Conservation (phyloP, 2,888 invertebrate genomes). For the Tupiocoris notatus region DNA sequence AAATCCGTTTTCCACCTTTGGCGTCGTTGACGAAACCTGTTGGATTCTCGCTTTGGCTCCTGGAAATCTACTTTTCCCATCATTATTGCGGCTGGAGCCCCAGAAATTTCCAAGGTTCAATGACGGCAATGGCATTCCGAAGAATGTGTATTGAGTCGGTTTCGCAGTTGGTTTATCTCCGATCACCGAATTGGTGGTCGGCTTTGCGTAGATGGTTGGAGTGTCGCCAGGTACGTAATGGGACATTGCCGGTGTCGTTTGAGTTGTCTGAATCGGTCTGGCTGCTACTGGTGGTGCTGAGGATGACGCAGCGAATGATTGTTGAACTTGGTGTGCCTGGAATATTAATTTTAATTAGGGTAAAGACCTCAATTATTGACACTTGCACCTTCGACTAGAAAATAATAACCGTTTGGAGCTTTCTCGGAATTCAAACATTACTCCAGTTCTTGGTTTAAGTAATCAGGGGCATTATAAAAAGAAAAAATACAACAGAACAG, state of each 20-base stretch:
- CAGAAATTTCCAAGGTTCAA: constrained; percentile 69
- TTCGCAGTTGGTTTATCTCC: constrained; percentile 49
- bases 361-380: no score
- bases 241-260: constrained; percentile 48
- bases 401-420: no score
- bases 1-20: constrained; percentile 72
- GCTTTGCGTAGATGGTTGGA: constrained; percentile 61
- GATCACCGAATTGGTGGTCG: constrained; percentile 48
- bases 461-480: no score
- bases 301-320: constrained; percentile 11
- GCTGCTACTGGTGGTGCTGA: constrained; percentile 5
- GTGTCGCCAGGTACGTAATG: constrained; percentile 61
- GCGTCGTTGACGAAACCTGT: constrained; percentile 57
- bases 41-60: constrained; percentile 52
- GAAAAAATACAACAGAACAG: no score
- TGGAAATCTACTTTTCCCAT: constrained; percentile 44
- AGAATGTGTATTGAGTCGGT: constrained; percentile 67
- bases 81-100: constrained; percentile 52
- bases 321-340: background rate
- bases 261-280: background rate
- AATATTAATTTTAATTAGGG: no score
- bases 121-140: constrained; percentile 76
- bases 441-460: no score
- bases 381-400: no score
- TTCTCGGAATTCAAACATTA: no score